phyloP scores from a whole-genome alignment of 2,113 vertebrate species.

The Camelus dromedarius region DNA sequence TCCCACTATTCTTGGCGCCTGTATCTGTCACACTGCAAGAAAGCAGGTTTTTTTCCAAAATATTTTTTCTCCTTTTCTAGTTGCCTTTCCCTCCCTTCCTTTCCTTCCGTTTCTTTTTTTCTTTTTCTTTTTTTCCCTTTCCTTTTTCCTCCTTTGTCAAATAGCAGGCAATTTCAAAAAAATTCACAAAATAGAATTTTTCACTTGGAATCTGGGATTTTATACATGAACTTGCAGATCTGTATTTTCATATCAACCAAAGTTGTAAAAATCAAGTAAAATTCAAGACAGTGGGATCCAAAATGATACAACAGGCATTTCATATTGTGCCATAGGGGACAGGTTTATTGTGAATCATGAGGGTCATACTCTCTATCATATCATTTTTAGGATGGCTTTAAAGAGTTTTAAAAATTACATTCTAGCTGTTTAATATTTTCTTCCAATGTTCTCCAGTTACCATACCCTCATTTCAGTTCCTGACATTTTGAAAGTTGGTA shows the following conservation, averaged over 20 bases:
- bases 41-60: conserved; percentile 51
- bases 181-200: conserved; percentile 62
- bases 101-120: neutral
- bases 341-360: conserved; percentile 53
- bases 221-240: conserved; percentile 55
- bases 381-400: conserved; percentile 38
- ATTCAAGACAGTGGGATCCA: conserved; percentile 70
- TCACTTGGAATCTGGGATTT: conserved; percentile 71
- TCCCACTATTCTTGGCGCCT: conserved; percentile 26
- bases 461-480: neutral
- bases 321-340: conserved; percentile 60
- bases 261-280: conserved; percentile 72
- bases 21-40: conserved; percentile 43
- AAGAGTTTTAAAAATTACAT: conserved; percentile 38
- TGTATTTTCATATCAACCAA: conserved; percentile 69
- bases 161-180: conserved; percentile 58
- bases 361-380: conserved; percentile 47
- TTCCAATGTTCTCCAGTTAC: neutral
- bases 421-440: conserved; percentile 27
- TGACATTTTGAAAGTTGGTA: conserved; percentile 56
- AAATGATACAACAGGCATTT: conserved; percentile 67
- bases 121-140: neutral
- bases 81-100: neutral
- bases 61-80: neutral
- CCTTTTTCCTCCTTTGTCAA: neutral